phyloP scores from a whole-genome alignment of 2,797 vertebrate species.

The Chromis chromis region DNA sequence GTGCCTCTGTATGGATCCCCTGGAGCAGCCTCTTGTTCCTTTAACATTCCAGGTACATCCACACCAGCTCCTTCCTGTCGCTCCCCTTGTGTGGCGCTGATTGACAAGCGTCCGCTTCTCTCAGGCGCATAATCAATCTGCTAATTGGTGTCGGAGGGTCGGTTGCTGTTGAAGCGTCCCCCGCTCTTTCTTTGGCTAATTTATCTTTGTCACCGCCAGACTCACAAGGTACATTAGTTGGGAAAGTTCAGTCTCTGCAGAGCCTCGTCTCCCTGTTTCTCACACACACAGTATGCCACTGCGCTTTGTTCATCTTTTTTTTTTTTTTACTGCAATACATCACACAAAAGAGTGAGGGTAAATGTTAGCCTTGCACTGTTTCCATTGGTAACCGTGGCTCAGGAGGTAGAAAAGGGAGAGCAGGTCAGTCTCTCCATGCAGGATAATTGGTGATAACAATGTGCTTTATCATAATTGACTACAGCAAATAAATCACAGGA shows the following conservation, averaged over 20 bases:
- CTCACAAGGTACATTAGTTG: slow-evolving; percentile 76
- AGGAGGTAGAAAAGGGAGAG: slow-evolving; percentile 68
- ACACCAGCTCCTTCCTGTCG: slow-evolving; percentile 81
- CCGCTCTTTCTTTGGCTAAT: slow-evolving; percentile 83
- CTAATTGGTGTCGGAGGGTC: slow-evolving; percentile 86
- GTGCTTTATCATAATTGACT: slow-evolving; percentile 71
- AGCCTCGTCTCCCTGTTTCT: slow-evolving; percentile 51
- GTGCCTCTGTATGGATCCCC: slow-evolving; percentile 77
- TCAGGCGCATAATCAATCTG: slow-evolving; percentile 85
- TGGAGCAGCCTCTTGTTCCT: slow-evolving; percentile 81
- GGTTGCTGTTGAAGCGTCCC: slow-evolving; percentile 81
- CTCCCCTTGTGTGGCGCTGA: slow-evolving; percentile 80
- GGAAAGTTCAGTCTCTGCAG: slow-evolving; percentile 72
- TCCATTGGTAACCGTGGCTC: slow-evolving; percentile 82
- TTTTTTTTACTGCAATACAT: slow-evolving; percentile 74
- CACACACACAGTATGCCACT: slow-evolving; percentile 57
- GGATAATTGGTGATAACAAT: slow-evolving; percentile 72
- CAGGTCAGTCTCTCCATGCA: slow-evolving; percentile 70
- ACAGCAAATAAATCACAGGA: slow-evolving; percentile 50
- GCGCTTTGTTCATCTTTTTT: slow-evolving; percentile 72
- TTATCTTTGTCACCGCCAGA: slow-evolving; percentile 83
- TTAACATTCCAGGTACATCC: slow-evolving; percentile 85
- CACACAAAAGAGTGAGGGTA: slow-evolving; percentile 80
- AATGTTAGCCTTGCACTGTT: slow-evolving; percentile 82
- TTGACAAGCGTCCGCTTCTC: slow-evolving; percentile 84